A percentile compares a stretch with the other conserved stretches of the same genome.
These are phyloP conservation scores for Drosophila varians DNA, from an alignment of 1,140 invertebrate species.

Conservation along the genomic window DNA sequence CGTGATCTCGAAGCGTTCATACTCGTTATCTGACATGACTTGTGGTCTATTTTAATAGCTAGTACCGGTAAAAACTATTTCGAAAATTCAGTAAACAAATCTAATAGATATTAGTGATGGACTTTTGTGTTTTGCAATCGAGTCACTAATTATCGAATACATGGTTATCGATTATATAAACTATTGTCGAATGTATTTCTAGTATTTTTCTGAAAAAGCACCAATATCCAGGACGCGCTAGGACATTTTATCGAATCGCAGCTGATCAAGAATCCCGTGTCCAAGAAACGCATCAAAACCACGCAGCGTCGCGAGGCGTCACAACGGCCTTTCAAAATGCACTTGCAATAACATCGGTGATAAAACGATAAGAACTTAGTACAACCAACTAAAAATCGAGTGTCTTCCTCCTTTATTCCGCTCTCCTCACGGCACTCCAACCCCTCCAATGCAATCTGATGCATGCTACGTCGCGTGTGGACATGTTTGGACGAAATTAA, in stretches of 20 bases:
- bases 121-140: not conserved
- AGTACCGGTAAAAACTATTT: not conserved
- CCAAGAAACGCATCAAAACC: not conserved
- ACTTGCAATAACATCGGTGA: not conserved
- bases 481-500: not conserved
- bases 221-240: too few species aligned
- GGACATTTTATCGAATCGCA: not conserved
- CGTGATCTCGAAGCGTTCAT: slow-evolving; percentile 96
- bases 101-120: not conserved
- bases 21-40: slow-evolving; percentile 92
- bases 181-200: too few species aligned
- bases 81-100: slow-evolving; percentile 30
- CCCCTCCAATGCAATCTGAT: too few species aligned
- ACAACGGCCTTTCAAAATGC: not conserved
- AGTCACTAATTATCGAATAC: too few species aligned
- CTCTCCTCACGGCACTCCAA: not conserved
- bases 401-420: not conserved
- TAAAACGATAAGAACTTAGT: not conserved
- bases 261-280: not conserved
- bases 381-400: not conserved
- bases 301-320: not conserved
- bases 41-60: not conserved
- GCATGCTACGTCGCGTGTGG: slow-evolving; percentile 6
- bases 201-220: too few species aligned
- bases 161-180: not conserved